Conservation (phyloP, 2,797 vertebrate species). For the Salarias fasciatus region DNA sequence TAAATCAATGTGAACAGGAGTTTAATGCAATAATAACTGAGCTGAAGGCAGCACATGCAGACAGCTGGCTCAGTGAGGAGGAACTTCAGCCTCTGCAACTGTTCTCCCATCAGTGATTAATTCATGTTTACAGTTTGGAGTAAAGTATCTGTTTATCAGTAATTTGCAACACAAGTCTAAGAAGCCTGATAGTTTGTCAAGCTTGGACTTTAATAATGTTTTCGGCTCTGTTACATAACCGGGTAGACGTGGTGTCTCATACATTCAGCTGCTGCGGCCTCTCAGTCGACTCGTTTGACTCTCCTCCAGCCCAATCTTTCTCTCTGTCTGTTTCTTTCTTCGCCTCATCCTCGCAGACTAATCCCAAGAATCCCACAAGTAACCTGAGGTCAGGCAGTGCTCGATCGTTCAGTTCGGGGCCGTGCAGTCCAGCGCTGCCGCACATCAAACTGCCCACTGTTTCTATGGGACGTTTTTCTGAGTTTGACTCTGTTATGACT, state of each 20-base stretch:
- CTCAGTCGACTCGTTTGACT: constrained; percentile 13
- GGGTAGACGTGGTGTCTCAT: constrained; percentile 20
- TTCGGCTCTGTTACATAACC: too few species aligned
- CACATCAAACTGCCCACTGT: constrained; percentile 52
- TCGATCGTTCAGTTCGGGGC: constrained; percentile 41
- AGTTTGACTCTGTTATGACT: constrained; percentile 60
- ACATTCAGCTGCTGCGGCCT: constrained; percentile 14
- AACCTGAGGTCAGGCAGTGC: constrained; percentile 46
- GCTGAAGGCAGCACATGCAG: too few species aligned
- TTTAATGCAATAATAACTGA: too few species aligned
- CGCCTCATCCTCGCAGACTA: constrained; percentile 32
- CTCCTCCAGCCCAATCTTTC: constrained; percentile 17
- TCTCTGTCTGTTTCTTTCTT: constrained; percentile 32
- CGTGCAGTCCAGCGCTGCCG: constrained; percentile 29
- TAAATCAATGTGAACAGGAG: too few species aligned
- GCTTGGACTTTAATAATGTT: too few species aligned
- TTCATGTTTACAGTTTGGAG: constrained; percentile 3
- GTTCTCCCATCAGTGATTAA: neutral
- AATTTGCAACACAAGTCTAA: too few species aligned
- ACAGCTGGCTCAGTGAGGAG: too few species aligned
- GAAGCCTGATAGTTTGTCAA: too few species aligned
- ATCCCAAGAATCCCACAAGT: constrained; percentile 36
- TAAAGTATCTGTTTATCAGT: constrained; percentile 1
- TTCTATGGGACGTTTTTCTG: constrained; percentile 49
- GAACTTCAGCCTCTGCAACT: too few species aligned